Conservation (phyloP, 2,888 invertebrate species). For the Flabesymbios commensalis region DNA sequence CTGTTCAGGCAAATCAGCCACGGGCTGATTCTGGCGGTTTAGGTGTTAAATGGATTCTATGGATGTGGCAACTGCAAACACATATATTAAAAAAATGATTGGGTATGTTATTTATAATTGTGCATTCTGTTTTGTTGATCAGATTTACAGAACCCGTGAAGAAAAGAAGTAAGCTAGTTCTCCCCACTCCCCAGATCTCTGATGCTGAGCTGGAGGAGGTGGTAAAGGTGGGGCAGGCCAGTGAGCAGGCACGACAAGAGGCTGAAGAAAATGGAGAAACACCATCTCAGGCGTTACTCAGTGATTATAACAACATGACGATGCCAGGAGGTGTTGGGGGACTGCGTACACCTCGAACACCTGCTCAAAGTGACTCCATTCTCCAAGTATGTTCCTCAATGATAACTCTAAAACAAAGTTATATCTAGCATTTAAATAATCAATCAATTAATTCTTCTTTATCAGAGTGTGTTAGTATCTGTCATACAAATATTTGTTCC, state of each 20-base stretch:
- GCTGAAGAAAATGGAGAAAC: conserved; percentile 77
- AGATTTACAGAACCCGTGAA: conserved; percentile 75
- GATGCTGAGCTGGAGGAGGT: conserved; percentile 74
- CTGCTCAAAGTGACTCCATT: conserved; percentile 75
- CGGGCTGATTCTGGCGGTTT: too few relatives aligned
- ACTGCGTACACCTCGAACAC: conserved; percentile 77
- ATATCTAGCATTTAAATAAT: too few relatives aligned
- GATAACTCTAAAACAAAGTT: too few relatives aligned
- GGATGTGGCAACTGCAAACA: too few relatives aligned
- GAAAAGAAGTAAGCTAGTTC: conserved; percentile 91
- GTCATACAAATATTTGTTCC: too few relatives aligned
- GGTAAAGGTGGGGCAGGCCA: conserved; percentile 67
- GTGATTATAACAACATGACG: conserved; percentile 92
- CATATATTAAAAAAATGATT: too few relatives aligned
- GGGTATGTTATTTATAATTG: too few relatives aligned
- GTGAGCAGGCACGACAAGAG: conserved; percentile 69
- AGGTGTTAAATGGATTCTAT: too few relatives aligned
- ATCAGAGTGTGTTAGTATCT: too few relatives aligned
- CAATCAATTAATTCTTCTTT: too few relatives aligned
- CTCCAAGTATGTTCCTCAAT: conserved; percentile 61
- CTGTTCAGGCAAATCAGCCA: too few relatives aligned
- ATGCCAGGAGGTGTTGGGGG: conserved; percentile 64
- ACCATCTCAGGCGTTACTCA: conserved; percentile 83
- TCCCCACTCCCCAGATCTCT: conserved; percentile 95
- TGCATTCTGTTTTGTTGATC: too few relatives aligned